These are phyloP conservation scores for Pseudochirops corinnae DNA, from an alignment of 2,797 vertebrate species.

Conservation along the genomic window DNA sequence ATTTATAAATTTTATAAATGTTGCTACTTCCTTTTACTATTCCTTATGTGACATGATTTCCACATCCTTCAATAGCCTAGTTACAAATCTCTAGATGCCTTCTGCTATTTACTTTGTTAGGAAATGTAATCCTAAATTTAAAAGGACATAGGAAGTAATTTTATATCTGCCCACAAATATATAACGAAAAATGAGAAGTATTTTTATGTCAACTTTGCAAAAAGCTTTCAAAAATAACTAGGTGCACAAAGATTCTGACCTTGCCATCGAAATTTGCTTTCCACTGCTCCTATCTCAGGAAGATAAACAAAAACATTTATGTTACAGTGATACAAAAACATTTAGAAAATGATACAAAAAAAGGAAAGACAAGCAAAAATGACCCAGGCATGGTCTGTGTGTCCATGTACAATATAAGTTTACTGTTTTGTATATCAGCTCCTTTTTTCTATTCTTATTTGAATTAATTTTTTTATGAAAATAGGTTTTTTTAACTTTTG, in stretches of 20 bases:
- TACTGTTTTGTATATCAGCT: not conserved
- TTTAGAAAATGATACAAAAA: not conserved
- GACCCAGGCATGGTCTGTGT: not conserved
- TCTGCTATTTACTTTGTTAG: not conserved
- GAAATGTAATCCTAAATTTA: not conserved
- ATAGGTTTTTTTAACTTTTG: too few relatives aligned
- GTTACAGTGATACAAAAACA: too few relatives aligned
- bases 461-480: not conserved
- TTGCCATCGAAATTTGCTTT: not conserved
- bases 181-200: not conserved
- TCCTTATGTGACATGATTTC: not conserved
- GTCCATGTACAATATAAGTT: not conserved
- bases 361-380: not conserved
- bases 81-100: not conserved
- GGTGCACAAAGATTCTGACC: not conserved
- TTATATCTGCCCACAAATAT: not conserved
- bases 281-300: not conserved
- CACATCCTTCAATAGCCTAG: not conserved
- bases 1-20: not conserved
- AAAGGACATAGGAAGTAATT: not conserved
- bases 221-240: not conserved
- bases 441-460: not conserved
- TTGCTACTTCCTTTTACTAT: not conserved
- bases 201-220: not conserved
- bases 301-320: not conserved